phyloP scores from a whole-genome alignment of 1,140 invertebrate species.

The Ceratitis capitata region DNA sequence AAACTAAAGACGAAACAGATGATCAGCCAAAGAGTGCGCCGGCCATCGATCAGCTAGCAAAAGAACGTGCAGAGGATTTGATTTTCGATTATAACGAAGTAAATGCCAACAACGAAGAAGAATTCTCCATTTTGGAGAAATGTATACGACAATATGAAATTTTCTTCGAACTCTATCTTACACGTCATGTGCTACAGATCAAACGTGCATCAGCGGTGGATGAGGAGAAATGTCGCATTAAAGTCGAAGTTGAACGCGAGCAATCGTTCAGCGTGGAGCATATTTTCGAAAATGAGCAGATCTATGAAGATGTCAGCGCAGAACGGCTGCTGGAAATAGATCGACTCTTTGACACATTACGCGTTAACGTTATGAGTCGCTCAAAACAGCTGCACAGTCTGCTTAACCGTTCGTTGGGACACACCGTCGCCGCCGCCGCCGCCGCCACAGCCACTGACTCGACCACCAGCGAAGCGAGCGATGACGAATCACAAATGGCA shows the following conservation, averaged over 20 bases:
- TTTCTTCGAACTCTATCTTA: constrained; percentile 67
- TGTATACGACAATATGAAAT: constrained; percentile 76
- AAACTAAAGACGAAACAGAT: constrained; percentile 3
- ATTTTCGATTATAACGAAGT: constrained; percentile 47
- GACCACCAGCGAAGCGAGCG: constrained; percentile 35
- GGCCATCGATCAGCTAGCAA: constrained; percentile 45
- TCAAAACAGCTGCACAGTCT: constrained; percentile 56
- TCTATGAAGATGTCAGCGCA: constrained; percentile 53
- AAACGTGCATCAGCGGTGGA: constrained; percentile 37
- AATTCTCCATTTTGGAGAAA: constrained; percentile 69
- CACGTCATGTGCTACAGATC: constrained; percentile 54
- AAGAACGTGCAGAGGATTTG: constrained; percentile 42
- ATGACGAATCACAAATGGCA: constrained; percentile 39
- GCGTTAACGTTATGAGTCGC: constrained; percentile 57
- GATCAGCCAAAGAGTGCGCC: constrained; percentile 50
- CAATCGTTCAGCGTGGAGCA: constrained; percentile 46
- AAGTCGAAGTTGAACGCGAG: constrained; percentile 53
- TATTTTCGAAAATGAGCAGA: constrained; percentile 56
- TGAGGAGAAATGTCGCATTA: constrained; percentile 51
- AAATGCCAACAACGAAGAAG: constrained; percentile 47
- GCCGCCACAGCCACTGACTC: background rate
- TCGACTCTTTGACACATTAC: constrained; percentile 55
- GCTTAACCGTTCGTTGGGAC: constrained; percentile 51
- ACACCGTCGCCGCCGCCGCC: background rate
- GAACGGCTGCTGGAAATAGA: constrained; percentile 56